Percentiles rank a stretch among this genome's conserved stretches.
Evolutionary conservation across 2,113 vertebrate species (phyloP).

Genomic region (Trochalopteron elliotii): DNA sequence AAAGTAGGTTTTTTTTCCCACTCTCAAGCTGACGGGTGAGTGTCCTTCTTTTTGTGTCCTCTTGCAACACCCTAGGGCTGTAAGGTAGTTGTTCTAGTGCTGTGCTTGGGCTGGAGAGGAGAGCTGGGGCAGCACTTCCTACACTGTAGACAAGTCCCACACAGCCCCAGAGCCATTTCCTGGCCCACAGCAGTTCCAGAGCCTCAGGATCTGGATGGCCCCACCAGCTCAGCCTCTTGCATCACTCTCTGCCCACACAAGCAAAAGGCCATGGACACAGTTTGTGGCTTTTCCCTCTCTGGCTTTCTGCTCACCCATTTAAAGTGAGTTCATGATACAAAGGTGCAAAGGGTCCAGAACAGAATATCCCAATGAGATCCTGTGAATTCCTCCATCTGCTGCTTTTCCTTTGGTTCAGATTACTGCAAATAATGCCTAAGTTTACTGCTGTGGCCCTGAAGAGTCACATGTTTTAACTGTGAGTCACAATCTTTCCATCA

Average conservation of each 20-base stretch:
- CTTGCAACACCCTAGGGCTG: too few relatives aligned
- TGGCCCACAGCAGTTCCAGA: not conserved
- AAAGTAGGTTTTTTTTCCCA: too few relatives aligned
- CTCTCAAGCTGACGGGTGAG: too few relatives aligned
- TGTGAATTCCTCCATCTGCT: not conserved
- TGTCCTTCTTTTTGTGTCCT: too few relatives aligned
- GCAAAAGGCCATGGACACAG: not conserved
- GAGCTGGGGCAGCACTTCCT: not conserved
- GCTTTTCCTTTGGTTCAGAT: not conserved
- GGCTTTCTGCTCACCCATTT: not conserved
- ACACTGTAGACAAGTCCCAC: fast-evolving
- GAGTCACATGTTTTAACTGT: not conserved
- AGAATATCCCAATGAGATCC: not conserved
- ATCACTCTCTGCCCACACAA: not conserved
- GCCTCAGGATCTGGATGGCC: not conserved
- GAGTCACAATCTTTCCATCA: not conserved
- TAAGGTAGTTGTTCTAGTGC: not conserved
- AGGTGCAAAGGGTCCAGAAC: not conserved
- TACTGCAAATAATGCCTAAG: not conserved
- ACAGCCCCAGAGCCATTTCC: fast-evolving
- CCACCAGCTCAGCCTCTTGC: not conserved
- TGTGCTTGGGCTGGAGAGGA: not conserved
- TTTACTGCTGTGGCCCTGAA: not conserved
- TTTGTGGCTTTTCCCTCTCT: not conserved
- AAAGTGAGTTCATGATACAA: not conserved